phyloP scores from a whole-genome alignment of 2,113 vertebrate species.

The Columba livia region DNA sequence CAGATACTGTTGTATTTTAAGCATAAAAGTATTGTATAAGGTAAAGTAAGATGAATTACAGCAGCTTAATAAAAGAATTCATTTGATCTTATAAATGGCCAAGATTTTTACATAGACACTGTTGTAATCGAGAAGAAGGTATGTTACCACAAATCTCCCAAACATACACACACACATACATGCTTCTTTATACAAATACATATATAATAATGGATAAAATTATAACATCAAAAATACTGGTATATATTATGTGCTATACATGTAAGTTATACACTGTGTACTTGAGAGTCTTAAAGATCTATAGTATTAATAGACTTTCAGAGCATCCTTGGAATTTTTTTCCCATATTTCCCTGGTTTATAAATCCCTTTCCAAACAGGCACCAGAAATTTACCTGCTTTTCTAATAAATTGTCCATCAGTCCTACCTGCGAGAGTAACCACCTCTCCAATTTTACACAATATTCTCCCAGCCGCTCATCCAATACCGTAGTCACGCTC shows the following conservation, averaged over 20 bases:
- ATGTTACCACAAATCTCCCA: neutral
- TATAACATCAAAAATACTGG: neutral
- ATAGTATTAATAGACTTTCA: neutral
- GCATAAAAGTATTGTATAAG: neutral
- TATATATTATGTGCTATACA: neutral
- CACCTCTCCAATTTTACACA: neutral
- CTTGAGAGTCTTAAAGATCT: neutral
- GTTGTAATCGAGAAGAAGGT: neutral
- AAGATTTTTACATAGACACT: neutral
- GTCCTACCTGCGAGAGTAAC: neutral
- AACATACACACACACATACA: neutral
- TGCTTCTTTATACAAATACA: neutral
- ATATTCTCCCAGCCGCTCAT: neutral
- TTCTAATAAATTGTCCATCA: neutral
- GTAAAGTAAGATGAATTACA: neutral
- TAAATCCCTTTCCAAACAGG: neutral
- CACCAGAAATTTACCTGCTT: neutral
- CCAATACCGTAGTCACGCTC: neutral
- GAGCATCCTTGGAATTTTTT: neutral
- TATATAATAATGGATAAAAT: neutral
- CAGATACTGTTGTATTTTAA: neutral
- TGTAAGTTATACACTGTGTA: neutral
- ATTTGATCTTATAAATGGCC: neutral
- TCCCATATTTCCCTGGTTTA: neutral
- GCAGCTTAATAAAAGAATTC: neutral